A percentile compares a stretch with the other conserved stretches of the same genome.
phyloP scores from a whole-genome alignment of 2,797 vertebrate species.

The Ambastaia sidthimunki region DNA sequence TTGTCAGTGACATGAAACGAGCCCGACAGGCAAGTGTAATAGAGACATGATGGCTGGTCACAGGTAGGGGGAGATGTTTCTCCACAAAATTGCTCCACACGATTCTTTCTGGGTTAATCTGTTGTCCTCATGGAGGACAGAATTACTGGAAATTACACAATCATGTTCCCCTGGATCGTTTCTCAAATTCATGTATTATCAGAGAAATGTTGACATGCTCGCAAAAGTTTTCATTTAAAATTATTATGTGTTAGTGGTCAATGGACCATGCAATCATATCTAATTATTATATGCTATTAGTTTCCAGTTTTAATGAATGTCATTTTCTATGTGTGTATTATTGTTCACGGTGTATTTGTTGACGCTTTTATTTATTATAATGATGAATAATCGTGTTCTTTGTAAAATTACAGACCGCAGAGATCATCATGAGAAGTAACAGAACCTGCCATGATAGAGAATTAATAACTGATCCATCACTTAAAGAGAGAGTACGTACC shows the following conservation, averaged over 20 bases:
- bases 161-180: neutral
- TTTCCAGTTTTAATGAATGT: neutral
- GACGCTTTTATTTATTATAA: neutral
- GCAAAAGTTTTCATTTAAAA: neutral
- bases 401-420: slow-evolving; percentile 81
- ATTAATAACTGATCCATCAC: slow-evolving; percentile 79
- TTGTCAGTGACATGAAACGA: slow-evolving; percentile 86
- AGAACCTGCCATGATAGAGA: slow-evolving; percentile 76
- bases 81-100: neutral
- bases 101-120: neutral
- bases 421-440: slow-evolving; percentile 83
- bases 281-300: neutral
- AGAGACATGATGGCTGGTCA: neutral
- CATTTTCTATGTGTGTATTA: neutral
- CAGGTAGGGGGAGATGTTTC: slow-evolving; percentile 36
- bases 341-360: neutral
- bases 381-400: neutral
- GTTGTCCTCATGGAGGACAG: neutral
- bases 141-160: neutral
- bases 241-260: neutral
- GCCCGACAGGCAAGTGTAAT: slow-evolving; percentile 80
- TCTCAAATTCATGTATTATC: too few species aligned
- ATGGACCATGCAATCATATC: too few species aligned
- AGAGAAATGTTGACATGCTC: neutral
- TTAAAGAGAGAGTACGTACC: slow-evolving; percentile 87